Evolutionary conservation across 2,113 vertebrate species (phyloP).

Genomic region (Myotis davidii): DNA sequence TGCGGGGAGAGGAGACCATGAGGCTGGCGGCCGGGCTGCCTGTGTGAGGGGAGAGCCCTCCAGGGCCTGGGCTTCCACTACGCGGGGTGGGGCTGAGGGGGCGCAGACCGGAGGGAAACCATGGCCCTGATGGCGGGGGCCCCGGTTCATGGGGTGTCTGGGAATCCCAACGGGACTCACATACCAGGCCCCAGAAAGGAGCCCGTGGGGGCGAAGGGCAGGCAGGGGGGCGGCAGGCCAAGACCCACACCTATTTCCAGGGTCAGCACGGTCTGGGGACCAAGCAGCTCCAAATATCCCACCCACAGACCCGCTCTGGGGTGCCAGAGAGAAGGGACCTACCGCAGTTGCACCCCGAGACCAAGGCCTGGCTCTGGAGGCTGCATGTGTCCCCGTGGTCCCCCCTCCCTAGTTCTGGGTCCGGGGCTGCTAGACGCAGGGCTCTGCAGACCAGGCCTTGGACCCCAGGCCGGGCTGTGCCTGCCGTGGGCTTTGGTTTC

Average conservation of each 20-base stretch:
- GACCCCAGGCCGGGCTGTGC: neutral
- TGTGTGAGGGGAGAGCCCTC: neutral
- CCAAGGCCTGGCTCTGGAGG: neutral
- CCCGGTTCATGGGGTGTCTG: neutral
- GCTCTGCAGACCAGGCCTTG: neutral
- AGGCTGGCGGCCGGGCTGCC: neutral
- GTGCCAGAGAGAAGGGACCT: neutral
- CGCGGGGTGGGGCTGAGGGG: fast-evolving
- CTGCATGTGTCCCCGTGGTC: neutral
- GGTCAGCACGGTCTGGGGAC: neutral
- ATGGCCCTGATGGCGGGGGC: fast-evolving
- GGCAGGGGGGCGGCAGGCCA: neutral
- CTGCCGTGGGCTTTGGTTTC: neutral
- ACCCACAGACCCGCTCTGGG: neutral
- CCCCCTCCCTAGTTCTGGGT: neutral
- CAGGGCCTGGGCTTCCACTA: neutral
- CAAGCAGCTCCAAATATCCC: neutral
- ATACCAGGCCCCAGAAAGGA: too few species aligned
- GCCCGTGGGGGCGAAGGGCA: neutral
- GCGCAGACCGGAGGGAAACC: neutral
- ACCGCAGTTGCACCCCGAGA: neutral
- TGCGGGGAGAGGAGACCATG: slow-evolving; percentile 77
- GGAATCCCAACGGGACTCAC: neutral
- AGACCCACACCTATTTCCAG: neutral
- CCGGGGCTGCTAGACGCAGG: neutral